Conservation (phyloP, 2,113 vertebrate genomes). For the Arvicanthis niloticus region DNA sequence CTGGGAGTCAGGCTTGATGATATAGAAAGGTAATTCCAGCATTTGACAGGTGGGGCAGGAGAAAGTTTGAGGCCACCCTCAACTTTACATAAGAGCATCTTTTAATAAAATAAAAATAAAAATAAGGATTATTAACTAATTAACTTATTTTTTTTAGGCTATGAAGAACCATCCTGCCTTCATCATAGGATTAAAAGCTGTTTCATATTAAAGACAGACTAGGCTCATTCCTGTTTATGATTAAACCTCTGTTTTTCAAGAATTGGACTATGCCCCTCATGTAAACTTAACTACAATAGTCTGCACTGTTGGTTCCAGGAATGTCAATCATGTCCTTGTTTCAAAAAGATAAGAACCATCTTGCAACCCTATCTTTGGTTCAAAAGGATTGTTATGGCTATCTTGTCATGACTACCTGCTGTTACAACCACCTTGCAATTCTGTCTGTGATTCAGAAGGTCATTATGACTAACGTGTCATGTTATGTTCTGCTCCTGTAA, state of each 20-base stretch:
- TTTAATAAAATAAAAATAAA: not conserved
- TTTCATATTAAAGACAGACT: not conserved
- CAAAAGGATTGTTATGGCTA: not conserved
- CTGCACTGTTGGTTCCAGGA: not conserved
- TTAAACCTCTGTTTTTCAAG: not conserved
- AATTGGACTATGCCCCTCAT: not conserved
- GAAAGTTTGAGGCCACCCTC: too few relatives aligned
- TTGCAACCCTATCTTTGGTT: not conserved
- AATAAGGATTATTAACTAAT: not conserved
- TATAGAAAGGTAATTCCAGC: not conserved
- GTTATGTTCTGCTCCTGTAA: not conserved
- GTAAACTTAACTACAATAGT: not conserved
- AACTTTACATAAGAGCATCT: not conserved
- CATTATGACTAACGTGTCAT: not conserved
- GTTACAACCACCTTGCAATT: not conserved
- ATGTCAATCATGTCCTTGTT: not conserved
- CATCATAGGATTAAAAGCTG: not conserved
- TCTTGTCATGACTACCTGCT: not conserved
- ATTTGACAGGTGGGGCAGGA: not conserved
- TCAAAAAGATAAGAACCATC: not conserved
- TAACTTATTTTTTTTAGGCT: not conserved
- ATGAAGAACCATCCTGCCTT: not conserved
- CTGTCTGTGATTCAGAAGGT: not conserved
- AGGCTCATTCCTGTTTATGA: not conserved
- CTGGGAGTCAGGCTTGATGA: not conserved